phyloP scores from a whole-genome alignment of 2,797 vertebrate species.

The Dicrostonyx torquatus region DNA sequence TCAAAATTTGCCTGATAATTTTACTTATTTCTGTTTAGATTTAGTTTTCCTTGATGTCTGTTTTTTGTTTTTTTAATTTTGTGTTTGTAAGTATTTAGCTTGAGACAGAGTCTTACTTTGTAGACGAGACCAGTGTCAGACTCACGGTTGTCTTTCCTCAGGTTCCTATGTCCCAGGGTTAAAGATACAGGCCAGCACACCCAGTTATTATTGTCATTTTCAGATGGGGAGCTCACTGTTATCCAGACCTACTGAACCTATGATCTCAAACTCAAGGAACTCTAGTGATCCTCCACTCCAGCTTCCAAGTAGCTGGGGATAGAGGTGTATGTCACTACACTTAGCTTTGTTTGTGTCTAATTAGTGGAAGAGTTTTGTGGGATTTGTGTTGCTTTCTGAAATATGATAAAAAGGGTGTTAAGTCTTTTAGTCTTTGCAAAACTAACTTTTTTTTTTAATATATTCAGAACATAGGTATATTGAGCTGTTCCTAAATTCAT shows the following conservation, averaged over 20 bases:
- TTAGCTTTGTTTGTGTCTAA: not conserved
- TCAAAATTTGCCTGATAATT: not conserved
- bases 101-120: not conserved
- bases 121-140: too few relatives aligned
- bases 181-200: too few relatives aligned
- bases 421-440: slow-evolving; percentile 21
- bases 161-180: not conserved
- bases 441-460: not conserved
- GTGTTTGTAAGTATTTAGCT: not conserved
- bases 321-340: not conserved
- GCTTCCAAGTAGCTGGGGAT: not conserved
- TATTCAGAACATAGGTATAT: slow-evolving; percentile 90
- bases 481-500: slow-evolving; percentile 93
- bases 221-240: not conserved
- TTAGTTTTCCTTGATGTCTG: not conserved
- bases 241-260: not conserved
- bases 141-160: not conserved
- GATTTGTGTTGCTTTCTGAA: slow-evolving; percentile 34
- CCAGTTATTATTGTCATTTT: not conserved
- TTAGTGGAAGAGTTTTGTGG: not conserved
- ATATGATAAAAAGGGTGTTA: not conserved
- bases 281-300: not conserved
- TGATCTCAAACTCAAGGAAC: not conserved
- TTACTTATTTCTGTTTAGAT: not conserved
- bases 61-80: not conserved